phyloP scores from a whole-genome alignment of 2,113 vertebrate species.

The Pelobates fuscus region DNA sequence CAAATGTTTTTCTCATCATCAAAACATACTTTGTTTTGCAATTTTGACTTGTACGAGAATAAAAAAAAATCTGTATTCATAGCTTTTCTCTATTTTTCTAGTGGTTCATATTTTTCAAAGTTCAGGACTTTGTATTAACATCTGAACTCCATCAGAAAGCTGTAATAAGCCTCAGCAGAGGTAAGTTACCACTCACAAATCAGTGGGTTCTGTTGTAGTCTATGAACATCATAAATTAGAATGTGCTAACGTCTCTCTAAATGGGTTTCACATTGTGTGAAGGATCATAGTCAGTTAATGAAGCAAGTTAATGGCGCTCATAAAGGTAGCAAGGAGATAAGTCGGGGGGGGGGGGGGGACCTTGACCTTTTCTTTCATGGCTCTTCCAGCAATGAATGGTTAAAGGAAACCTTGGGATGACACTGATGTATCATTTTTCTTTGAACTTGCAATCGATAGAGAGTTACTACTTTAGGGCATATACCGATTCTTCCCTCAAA shows the following conservation, averaged over 20 bases:
- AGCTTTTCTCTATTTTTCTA: conserved; percentile 24
- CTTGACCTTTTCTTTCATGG: conserved; percentile 49
- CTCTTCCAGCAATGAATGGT: conserved; percentile 3
- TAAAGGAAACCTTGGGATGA: conserved; percentile 40
- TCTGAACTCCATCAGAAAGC: conserved; percentile 50
- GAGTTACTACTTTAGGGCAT: conserved; percentile 33
- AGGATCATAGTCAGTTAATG: conserved; percentile 48
- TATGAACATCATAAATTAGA: conserved; percentile 45
- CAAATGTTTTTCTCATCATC: conserved; percentile 44
- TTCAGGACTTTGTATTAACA: conserved; percentile 47
- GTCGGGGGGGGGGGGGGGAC: conserved; percentile 14
- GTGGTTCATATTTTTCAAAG: conserved; percentile 45
- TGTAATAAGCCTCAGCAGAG: conserved; percentile 40
- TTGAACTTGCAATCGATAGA: conserved; percentile 38
- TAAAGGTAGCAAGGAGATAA: conserved; percentile 40
- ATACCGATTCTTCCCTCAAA: conserved; percentile 17
- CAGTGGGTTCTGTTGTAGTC: conserved; percentile 28
- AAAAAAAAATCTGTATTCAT: conserved; percentile 49
- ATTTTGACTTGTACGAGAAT: conserved; percentile 21
- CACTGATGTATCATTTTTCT: conserved; percentile 30
- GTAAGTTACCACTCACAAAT: conserved; percentile 36
- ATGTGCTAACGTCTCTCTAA: conserved; percentile 38
- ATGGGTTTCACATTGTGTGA: conserved; percentile 44
- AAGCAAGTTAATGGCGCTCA: conserved; percentile 48
- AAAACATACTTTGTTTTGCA: conserved; percentile 45